phyloP scores from a whole-genome alignment of 2,113 vertebrate species.

The Sorex araneus region DNA sequence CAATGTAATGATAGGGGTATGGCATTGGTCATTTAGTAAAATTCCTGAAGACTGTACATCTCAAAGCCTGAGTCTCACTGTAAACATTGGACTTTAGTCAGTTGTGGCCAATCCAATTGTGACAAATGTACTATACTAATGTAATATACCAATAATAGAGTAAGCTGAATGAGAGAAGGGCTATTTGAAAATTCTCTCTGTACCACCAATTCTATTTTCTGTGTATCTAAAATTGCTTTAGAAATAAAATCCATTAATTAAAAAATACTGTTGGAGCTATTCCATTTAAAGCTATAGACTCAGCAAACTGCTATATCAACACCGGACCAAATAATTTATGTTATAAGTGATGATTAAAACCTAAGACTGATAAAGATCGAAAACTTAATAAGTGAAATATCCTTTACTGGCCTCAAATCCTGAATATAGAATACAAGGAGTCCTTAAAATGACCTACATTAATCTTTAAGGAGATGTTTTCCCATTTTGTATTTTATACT shows the following conservation, averaged over 20 bases:
- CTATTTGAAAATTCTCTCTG: background rate
- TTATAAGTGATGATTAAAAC: background rate
- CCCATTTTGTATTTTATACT: slow-evolving; percentile 29
- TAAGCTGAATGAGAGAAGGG: background rate
- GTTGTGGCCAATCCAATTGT: background rate
- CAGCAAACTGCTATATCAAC: slow-evolving; percentile 5
- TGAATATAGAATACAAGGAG: background rate
- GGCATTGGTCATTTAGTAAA: slow-evolving; percentile 12
- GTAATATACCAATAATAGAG: background rate
- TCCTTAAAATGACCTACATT: background rate
- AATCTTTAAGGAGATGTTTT: background rate
- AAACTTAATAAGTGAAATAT: slow-evolving; percentile 21
- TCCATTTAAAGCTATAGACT: slow-evolving; percentile 25
- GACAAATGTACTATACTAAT: background rate
- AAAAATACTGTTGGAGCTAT: background rate
- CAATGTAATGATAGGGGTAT: background rate
- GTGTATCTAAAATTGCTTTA: slow-evolving; percentile 5
- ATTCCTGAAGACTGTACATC: background rate
- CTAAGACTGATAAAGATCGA: background rate
- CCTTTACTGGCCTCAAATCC: background rate
- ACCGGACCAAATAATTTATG: slow-evolving; percentile 35
- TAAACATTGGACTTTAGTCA: background rate
- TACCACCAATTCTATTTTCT: background rate
- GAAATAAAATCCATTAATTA: slow-evolving; percentile 40
- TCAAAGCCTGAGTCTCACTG: background rate